Base-by-base conservation (phyloP, 1,140 invertebrate species). In the Drosophila pectinifera region DNA sequence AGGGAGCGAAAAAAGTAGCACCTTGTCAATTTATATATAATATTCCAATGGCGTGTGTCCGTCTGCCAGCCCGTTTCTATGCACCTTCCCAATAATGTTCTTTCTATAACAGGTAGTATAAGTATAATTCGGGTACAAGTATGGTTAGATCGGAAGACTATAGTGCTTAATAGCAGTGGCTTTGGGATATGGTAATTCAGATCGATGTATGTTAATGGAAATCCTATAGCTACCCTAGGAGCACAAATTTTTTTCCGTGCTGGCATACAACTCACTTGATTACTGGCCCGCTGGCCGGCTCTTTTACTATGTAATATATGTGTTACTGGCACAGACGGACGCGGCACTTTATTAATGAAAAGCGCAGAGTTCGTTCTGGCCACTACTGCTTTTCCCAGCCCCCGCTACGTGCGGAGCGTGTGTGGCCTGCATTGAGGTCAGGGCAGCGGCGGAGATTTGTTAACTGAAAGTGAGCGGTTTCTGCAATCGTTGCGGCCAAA, bases 321-420 rank as follows among this genome's bases (percentile, higher is more conserved):
- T 86, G 80, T 89, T 83, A 85, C 70, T 83, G 80, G 68, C 72
- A 80, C 80, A 83, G 43, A 62, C 65, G 38, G 73, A 68, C 73
- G 69, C 56, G 73, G 82, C 75, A 63, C 77, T 86, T 86, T 86
- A 86, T 86, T 86, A 86, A 88, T 86, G 82, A 86, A 86, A 86
- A 86, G 84, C 80, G 83, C 82, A 88, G 75, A 83, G 78, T 88
- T 88, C 61, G 78, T 57, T 88, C 67, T 61, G 58, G 53, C 64
- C 67, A 58, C 22, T 43, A 34, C 36, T 75, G 54, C 16, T 64
- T 53, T 59, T 48, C 57, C 42, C 59, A 48, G 45, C 51, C 58
- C 51, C 43, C 28, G 31, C 46, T 76, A 68, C 59, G 63, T 67
- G 34, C 26, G 26, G 39, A 53, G 59, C 59, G 68, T 86, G 80